These are phyloP conservation scores for Pachyramphus minor DNA, from an alignment of 2,113 vertebrate genomes.

Conservation along the genomic window DNA sequence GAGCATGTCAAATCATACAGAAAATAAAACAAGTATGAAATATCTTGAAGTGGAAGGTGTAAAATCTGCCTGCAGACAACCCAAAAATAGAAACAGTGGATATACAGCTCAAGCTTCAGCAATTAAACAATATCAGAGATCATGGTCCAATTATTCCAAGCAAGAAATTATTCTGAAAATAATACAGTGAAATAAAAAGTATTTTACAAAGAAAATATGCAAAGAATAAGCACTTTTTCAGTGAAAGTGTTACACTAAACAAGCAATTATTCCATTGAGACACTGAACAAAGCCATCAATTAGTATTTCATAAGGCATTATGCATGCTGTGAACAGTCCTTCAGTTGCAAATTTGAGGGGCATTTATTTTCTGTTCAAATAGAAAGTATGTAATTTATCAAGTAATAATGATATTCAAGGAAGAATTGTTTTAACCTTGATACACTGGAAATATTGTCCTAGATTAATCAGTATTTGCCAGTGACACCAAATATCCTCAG, in stretches of 20 bases:
- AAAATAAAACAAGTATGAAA: neutral
- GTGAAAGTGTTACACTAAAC: constrained; percentile 1
- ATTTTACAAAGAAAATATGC: neutral
- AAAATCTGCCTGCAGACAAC: neutral
- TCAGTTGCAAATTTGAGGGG: constrained; percentile 7
- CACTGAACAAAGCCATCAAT: constrained; percentile 32
- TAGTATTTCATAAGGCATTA: constrained; percentile 47
- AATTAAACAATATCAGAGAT: neutral
- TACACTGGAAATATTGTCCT: neutral
- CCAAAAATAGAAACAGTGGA: neutral
- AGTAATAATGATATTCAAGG: constrained; percentile 4
- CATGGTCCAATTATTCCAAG: constrained; percentile 37
- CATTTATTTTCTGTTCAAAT: constrained; percentile 44
- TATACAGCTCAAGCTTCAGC: neutral
- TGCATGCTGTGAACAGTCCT: neutral
- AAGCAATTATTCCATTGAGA: constrained; percentile 37
- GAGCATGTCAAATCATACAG: neutral
- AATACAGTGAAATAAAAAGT: neutral
- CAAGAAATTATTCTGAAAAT: constrained; percentile 51
- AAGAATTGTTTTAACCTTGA: neutral
- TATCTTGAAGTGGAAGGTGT: neutral
- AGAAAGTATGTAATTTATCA: constrained; percentile 37
- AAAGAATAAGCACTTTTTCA: constrained; percentile 17
- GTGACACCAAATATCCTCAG: neutral
- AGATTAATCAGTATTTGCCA: neutral